phyloP scores from a whole-genome alignment of 2,113 vertebrate species.

The Callocephalon fimbriatum region DNA sequence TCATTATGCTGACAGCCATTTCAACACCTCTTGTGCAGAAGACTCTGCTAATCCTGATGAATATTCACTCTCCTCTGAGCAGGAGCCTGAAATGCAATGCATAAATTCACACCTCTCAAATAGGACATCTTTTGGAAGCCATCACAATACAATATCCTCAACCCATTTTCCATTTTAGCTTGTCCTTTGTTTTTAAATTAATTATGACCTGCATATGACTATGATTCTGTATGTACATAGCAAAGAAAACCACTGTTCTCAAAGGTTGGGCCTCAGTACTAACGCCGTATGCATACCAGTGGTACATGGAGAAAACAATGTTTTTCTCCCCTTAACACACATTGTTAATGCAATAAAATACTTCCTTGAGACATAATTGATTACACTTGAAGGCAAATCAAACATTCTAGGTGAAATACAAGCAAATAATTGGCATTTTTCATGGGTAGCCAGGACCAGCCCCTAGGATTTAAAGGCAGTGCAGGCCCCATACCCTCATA shows the following conservation, averaged over 20 bases:
- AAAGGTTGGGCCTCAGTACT: background rate
- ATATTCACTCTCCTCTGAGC: slow-evolving; percentile 18
- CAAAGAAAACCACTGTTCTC: background rate
- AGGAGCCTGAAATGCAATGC: background rate
- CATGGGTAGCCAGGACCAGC: background rate
- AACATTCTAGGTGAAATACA: background rate
- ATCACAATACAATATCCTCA: background rate
- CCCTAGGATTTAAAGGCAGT: background rate
- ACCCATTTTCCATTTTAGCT: background rate
- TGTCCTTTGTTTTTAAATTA: background rate
- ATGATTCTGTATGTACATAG: background rate
- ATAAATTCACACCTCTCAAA: slow-evolving; percentile 59
- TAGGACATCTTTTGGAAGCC: background rate
- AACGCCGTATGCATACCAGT: background rate
- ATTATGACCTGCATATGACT: background rate
- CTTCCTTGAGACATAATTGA: background rate
- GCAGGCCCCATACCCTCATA: background rate
- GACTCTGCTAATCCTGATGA: slow-evolving; percentile 36
- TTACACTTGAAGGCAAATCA: background rate
- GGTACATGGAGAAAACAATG: background rate
- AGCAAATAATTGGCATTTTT: background rate
- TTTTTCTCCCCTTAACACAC: background rate
- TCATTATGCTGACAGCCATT: background rate
- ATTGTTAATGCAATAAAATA: background rate
- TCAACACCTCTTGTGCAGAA: background rate